These are phyloP conservation scores for Alaudala cheleensis DNA, from an alignment of 2,113 vertebrate genomes.

Conservation along the genomic window DNA sequence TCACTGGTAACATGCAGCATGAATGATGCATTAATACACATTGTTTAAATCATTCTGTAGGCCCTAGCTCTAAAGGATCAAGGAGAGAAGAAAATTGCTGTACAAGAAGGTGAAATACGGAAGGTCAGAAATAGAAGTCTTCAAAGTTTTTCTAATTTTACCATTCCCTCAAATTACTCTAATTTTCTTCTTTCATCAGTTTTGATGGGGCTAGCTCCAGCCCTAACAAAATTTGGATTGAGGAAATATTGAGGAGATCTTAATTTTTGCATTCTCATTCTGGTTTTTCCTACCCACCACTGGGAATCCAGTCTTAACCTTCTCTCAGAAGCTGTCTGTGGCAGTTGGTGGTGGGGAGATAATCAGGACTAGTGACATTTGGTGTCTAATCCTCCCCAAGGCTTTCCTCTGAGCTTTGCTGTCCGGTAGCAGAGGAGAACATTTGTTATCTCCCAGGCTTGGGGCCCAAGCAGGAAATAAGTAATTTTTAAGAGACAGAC, in stretches of 20 bases:
- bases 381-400: not conserved
- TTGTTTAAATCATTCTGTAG: not conserved
- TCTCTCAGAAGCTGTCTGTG: not conserved
- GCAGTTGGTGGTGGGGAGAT: not conserved
- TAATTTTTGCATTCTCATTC: not conserved
- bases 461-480: slow-evolving; percentile 3
- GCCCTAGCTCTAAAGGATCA: not conserved
- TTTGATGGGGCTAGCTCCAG: not conserved
- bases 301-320: not conserved
- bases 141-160: not conserved
- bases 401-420: not conserved
- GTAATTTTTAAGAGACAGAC: slow-evolving; percentile 1
- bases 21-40: not conserved
- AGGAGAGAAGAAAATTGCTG: not conserved
- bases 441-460: slow-evolving; percentile 9
- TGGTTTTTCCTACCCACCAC: not conserved
- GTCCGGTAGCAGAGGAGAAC: not conserved
- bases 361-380: slow-evolving; percentile 1
- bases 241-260: not conserved
- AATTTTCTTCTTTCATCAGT: not conserved
- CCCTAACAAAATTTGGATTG: not conserved
- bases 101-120: not conserved
- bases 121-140: not conserved
- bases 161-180: not conserved
- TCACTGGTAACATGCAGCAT: not conserved